Evolutionary conservation across 2,113 vertebrate genomes (phyloP), one percentile per base, ranked within the genome.

Genomic region (Castor canadensis): DNA sequence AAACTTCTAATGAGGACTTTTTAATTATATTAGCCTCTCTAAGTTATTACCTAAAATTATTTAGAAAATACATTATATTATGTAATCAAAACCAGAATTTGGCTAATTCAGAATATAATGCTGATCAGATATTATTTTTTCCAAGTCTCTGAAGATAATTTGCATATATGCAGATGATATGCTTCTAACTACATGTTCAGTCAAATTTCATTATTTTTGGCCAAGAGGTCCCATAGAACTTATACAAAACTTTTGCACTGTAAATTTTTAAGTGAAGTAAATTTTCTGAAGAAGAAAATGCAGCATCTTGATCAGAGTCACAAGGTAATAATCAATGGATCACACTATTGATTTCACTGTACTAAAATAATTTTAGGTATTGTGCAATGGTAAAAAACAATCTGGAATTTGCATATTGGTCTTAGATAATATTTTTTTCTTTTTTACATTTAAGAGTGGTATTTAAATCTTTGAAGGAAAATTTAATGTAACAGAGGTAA

Each of bases 401-500:
- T 72, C 24, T 92, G 30, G 13, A 92, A 89, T 79, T 40, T 91
- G 12, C 30, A 28, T 45, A 80, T 87, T 56, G 28, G 5, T 54
- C n/a, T 64, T 56, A 38, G 35, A 28, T 91, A 77, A 66, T 52
- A 76, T 83, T 60, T 28, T 64, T 92, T 76, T 28, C 6, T 9
- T 9, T 89, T 54, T 40, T 67, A 1, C 12, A 40, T 45, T 89
- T 82, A 67, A 93, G 56, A 82, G 32, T 67, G 1, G 40, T 67
- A 81, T 75, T 81, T 54, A 86, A 93, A 94, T 86, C 38, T 64
- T 69, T 88, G 75, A 76, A 64, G 26, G 35, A 82, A 89, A 71
- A 4, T 83, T 2, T n/a, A 9, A 49, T 45, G 45, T 38, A 81
- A 87, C 35, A 62, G 1, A 85, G 4, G 73, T 56, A 72, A 89